Percentiles rank a stretch among this genome's conserved stretches.
These are phyloP conservation scores for Nephrotoma appendiculata DNA, from an alignment of 2,888 invertebrate species.

Conservation along the genomic window DNA sequence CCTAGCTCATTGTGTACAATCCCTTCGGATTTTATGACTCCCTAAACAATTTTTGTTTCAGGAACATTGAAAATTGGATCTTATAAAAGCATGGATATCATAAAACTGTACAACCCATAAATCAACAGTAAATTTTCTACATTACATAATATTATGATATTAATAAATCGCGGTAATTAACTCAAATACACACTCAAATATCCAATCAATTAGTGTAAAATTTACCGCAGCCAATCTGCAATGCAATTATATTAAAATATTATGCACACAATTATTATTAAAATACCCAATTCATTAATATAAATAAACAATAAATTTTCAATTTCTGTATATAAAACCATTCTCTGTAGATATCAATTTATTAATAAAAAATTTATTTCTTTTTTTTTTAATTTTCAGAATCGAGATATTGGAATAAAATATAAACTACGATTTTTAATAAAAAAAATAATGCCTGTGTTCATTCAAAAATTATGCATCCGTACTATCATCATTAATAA, in stretches of 20 bases:
- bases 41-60: too few species aligned
- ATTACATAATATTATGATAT: too few species aligned
- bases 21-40: too few species aligned
- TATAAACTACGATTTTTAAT: not conserved
- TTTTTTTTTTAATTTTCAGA: not conserved
- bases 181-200: not conserved
- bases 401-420: not conserved
- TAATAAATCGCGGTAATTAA: too few species aligned
- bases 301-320: not conserved
- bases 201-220: not conserved
- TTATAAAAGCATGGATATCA: too few species aligned
- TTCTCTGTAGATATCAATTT: not conserved
- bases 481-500: not conserved
- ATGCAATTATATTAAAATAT: not conserved
- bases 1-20: too few species aligned
- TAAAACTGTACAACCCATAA: too few species aligned
- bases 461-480: not conserved
- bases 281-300: not conserved
- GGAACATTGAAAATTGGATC: too few species aligned
- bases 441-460: not conserved
- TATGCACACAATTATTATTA: not conserved
- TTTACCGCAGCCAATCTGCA: not conserved
- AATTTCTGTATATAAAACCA: not conserved
- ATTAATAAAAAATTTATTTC: not conserved
- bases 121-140: too few species aligned